phyloP scores from a whole-genome alignment of 2,113 vertebrate species.

The Hylia prasina region DNA sequence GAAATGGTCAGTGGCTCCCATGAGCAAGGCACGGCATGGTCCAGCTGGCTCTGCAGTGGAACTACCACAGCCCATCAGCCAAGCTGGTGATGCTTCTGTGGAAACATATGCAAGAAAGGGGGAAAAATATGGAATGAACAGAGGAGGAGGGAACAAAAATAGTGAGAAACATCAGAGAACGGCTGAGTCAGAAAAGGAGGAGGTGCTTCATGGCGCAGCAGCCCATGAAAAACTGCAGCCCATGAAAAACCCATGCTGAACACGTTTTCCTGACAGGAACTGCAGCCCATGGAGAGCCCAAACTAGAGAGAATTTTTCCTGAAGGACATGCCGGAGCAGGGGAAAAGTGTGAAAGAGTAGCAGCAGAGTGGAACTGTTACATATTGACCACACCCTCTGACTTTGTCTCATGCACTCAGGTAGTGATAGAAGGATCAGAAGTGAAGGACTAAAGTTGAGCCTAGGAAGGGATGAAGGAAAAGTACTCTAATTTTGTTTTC shows the following conservation, averaged over 20 bases:
- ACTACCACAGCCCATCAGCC: background rate
- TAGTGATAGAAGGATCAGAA: background rate
- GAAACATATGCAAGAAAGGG: background rate
- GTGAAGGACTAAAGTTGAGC: background rate
- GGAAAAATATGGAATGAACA: background rate
- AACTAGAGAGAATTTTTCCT: background rate
- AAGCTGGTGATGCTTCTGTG: background rate
- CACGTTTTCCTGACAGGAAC: background rate
- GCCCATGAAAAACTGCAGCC: too few relatives aligned
- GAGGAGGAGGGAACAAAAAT: background rate
- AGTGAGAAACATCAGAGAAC: background rate
- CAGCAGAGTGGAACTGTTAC: background rate
- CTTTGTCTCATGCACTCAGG: background rate
- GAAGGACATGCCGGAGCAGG: background rate
- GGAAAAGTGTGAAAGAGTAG: background rate
- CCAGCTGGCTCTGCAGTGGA: background rate
- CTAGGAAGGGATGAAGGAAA: background rate
- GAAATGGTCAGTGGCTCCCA: background rate
- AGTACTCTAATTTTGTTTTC: background rate
- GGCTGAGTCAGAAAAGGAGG: background rate
- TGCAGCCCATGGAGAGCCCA: background rate
- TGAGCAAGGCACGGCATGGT: background rate
- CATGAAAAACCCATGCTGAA: background rate
- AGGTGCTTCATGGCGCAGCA: background rate
- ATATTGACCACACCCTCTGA: background rate